Conservation (phyloP, 2,113 vertebrate genomes). For the Coracopsis vasa region DNA sequence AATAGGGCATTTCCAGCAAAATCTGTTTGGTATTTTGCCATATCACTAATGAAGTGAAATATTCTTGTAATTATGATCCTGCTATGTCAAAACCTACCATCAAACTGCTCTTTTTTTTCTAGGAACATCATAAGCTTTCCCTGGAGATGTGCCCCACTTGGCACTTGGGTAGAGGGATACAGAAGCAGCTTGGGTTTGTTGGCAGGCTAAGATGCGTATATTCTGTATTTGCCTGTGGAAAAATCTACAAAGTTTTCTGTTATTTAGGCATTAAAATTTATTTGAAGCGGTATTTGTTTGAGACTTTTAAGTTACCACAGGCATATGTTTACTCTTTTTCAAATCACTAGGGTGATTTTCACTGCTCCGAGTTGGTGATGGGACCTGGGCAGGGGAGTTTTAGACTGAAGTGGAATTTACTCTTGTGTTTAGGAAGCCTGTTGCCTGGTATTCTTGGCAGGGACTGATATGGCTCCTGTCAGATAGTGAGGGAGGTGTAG, state of each 20-base stretch:
- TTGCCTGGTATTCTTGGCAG: not conserved
- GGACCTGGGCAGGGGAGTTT: not conserved
- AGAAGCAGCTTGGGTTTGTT: not conserved
- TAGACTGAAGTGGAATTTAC: not conserved
- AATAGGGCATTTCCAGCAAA: not conserved
- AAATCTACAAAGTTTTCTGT: not conserved
- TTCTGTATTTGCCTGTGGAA: not conserved
- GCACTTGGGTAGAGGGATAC: not conserved
- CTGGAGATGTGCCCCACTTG: not conserved
- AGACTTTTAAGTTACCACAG: not conserved
- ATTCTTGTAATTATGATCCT: not conserved
- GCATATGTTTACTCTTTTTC: not conserved
- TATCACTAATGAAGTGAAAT: not conserved
- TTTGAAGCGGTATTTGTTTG: not conserved
- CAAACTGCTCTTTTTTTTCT: not conserved
- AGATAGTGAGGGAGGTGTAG: not conserved
- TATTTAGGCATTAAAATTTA: not conserved
- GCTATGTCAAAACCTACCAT: not conserved
- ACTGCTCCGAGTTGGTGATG: not conserved
- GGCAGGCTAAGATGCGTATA: not conserved
- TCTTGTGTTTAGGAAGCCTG: not conserved
- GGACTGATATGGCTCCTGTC: too few relatives aligned
- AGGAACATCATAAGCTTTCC: not conserved
- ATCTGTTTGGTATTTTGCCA: not conserved
- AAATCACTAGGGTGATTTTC: not conserved